Percentiles rank a stretch among this genome's conserved stretches.
These are phyloP conservation scores for Eutrigla gurnardus DNA, from an alignment of 2,797 vertebrate species.

Conservation along the genomic window DNA sequence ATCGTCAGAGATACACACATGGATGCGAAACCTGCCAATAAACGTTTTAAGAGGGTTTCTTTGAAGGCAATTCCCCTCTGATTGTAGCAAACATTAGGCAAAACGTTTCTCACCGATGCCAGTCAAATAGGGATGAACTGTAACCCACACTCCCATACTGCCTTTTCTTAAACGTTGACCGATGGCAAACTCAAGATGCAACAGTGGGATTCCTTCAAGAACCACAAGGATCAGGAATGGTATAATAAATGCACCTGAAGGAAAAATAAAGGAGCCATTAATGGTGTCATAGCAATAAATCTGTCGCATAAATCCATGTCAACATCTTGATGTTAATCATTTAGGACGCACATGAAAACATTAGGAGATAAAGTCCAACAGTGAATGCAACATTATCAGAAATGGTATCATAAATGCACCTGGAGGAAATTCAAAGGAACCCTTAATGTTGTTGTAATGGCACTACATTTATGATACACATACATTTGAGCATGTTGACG, in stretches of 20 bases:
- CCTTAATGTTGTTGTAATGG: background rate
- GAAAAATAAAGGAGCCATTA: background rate
- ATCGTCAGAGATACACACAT: constrained; percentile 90
- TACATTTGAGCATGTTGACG: background rate
- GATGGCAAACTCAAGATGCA: constrained; percentile 92
- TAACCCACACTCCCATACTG: constrained; percentile 87
- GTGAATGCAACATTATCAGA: constrained; percentile 76
- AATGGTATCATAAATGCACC: constrained; percentile 97
- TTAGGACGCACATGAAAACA: background rate
- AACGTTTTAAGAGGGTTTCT: background rate
- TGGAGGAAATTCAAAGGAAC: constrained; percentile 53
- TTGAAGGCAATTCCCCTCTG: background rate
- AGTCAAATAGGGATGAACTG: constrained; percentile 88
- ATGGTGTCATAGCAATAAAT: background rate
- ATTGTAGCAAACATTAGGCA: background rate
- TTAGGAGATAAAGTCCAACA: background rate
- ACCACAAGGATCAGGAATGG: constrained; percentile 93
- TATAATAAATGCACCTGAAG: constrained; percentile 93
- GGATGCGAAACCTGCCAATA: constrained; percentile 87
- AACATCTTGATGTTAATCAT: constrained; percentile 26
- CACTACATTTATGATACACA: background rate
- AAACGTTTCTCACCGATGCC: constrained; percentile 85
- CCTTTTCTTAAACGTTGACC: constrained; percentile 91
- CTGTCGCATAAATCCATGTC: background rate
- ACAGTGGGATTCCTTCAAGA: constrained; percentile 90